Conservation (phyloP, 2,888 invertebrate genomes). For the Lymantria dispar region DNA sequence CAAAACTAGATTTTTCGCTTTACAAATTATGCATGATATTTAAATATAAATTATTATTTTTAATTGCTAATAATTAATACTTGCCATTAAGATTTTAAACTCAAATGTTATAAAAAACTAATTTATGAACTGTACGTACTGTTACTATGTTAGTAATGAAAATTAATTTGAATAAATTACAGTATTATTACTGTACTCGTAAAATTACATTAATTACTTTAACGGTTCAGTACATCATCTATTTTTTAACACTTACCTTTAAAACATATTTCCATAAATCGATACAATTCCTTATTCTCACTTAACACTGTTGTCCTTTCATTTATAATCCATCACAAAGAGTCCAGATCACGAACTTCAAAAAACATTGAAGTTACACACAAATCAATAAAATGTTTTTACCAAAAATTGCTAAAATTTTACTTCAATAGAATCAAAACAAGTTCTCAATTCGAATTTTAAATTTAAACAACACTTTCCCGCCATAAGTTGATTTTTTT, state of each 20-base stretch:
- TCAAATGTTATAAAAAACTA: no score
- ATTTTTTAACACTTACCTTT: slow-evolving; percentile 9
- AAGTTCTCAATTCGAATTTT: neutral
- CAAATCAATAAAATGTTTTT: neutral
- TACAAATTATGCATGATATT: no score
- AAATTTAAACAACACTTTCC: slow-evolving; percentile 45
- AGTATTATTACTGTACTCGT: no score
- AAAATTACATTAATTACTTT: no score
- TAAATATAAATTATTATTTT: no score
- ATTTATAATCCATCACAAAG: slow-evolving; percentile 45
- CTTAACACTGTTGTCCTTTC: slow-evolving; percentile 19
- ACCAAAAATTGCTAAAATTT: neutral
- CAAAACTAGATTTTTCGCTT: no score
- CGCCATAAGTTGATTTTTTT: slow-evolving; percentile 56
- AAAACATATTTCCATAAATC: neutral
- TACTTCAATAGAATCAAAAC: neutral
- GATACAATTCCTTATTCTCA: slow-evolving; percentile 19
- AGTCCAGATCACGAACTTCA: slow-evolving; percentile 39
- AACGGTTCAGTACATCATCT: slow-evolving; percentile 5
- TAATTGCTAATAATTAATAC: no score
- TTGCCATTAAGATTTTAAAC: no score
- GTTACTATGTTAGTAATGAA: no score
- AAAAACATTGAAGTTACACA: slow-evolving; percentile 3
- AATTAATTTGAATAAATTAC: no score
- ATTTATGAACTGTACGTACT: no score